These are phyloP conservation scores for Trichogramma dendrolimi DNA, from an alignment of 2,888 invertebrate genomes.

Conservation along the genomic window DNA sequence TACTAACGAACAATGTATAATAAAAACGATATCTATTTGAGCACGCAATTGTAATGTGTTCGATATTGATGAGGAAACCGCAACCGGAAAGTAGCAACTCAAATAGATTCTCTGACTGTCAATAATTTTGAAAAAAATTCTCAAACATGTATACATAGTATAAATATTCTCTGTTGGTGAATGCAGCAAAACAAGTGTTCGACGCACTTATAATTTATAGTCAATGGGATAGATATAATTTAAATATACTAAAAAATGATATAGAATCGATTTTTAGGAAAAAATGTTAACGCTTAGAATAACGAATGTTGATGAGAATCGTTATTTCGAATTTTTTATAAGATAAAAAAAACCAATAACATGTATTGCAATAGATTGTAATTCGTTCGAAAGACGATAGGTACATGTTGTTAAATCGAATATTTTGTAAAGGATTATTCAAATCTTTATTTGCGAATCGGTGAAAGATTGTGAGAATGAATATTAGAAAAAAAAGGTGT, in stretches of 20 bases:
- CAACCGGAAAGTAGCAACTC: conserved; percentile 14
- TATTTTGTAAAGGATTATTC: too few species aligned
- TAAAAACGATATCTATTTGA: too few species aligned
- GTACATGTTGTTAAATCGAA: conserved; percentile 10
- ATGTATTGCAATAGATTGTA: conserved; percentile 7
- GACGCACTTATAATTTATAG: conserved; percentile 13
- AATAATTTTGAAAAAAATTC: conserved; percentile 6
- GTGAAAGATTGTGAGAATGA: too few species aligned
- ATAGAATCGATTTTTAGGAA: conserved; percentile 7
- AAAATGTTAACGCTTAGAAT: conserved; percentile 8
- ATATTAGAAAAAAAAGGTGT: too few species aligned
- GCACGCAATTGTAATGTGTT: too few species aligned
- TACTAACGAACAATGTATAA: conserved; percentile 9
- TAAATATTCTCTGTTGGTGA: conserved; percentile 11
- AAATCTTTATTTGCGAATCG: too few species aligned
- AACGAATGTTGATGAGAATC: conserved; percentile 14
- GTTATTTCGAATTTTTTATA: conserved; percentile 20
- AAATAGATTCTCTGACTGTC: conserved; percentile 20
- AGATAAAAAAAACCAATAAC: neutral
- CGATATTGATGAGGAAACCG: conserved; percentile 12
- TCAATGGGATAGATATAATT: conserved; percentile 23
- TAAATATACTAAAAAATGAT: neutral
- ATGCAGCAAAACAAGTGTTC: conserved; percentile 19
- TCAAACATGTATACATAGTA: conserved; percentile 8
- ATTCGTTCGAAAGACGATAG: conserved; percentile 13